Percentiles rank a stretch among this genome's conserved stretches.
Evolutionary conservation across 92 coral and sea anemone genomes (phyloP).

Genomic region (Actinernus sp.): DNA sequence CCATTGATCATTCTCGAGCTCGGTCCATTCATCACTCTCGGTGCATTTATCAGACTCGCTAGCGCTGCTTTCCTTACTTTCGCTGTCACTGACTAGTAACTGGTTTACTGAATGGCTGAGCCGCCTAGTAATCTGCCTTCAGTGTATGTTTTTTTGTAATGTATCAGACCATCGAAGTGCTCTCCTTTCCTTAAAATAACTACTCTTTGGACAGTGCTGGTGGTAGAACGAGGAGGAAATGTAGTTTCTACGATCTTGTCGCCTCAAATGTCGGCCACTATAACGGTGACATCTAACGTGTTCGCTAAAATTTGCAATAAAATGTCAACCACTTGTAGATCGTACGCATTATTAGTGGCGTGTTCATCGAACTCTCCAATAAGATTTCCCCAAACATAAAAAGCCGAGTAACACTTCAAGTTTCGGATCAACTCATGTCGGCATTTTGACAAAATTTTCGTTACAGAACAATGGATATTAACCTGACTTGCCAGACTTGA

Average conservation of each 20-base stretch:
- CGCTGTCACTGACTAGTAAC: too few species aligned
- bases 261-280: neutral
- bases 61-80: too few species aligned
- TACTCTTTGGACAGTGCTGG: too few species aligned
- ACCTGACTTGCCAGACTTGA: neutral
- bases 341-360: neutral
- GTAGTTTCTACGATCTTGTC: too few species aligned
- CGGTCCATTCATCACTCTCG: too few species aligned
- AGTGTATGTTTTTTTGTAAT: too few species aligned
- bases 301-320: neutral
- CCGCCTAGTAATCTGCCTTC: too few species aligned
- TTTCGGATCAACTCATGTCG: neutral
- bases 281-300: neutral
- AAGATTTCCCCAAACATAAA: neutral
- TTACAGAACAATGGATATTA: neutral
- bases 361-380: neutral
- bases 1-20: too few species aligned
- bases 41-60: too few species aligned
- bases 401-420: neutral
- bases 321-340: neutral
- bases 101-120: too few species aligned
- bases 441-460: neutral
- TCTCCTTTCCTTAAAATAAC: neutral
- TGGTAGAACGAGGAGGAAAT: too few species aligned
- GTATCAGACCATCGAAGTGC: neutral